phyloP scores from a whole-genome alignment of 2,797 vertebrate genomes.

The Sciurus vulgaris region DNA sequence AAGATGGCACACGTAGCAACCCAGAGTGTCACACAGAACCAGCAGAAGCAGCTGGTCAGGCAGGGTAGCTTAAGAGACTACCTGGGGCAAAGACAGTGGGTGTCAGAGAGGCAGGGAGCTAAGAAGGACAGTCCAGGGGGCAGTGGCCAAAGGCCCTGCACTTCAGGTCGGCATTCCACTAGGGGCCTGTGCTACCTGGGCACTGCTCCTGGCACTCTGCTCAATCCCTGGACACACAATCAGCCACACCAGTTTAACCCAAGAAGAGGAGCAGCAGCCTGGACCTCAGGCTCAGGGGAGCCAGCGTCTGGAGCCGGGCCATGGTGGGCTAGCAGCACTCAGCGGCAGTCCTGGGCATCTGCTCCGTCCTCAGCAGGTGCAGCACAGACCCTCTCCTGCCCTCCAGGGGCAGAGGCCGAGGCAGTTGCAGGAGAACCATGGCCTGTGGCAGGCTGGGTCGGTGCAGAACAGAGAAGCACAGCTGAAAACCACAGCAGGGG shows the following conservation, averaged over 20 bases:
- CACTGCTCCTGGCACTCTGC: not conserved
- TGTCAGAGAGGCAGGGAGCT: not conserved
- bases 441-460: not conserved
- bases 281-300: no score
- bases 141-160: not conserved
- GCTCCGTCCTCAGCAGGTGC: not conserved
- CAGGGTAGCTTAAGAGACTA: not conserved
- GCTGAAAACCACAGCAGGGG: no score
- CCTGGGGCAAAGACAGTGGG: not conserved
- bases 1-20: not conserved
- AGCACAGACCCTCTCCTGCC: rapidly evolving
- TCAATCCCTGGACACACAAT: not conserved
- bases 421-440: rapidly evolving
- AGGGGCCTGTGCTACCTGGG: not conserved
- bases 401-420: not conserved
- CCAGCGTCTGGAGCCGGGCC: no score
- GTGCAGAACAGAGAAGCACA: no score
- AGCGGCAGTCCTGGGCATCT: rapidly evolving
- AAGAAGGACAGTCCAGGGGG: not conserved
- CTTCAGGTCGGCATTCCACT: not conserved
- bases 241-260: no score
- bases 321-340: no score
- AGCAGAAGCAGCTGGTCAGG: not conserved
- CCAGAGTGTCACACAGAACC: not conserved
- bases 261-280: no score